Conservation (phyloP, 2,888 invertebrate genomes). For the Xanthorhoe spadicearia region DNA sequence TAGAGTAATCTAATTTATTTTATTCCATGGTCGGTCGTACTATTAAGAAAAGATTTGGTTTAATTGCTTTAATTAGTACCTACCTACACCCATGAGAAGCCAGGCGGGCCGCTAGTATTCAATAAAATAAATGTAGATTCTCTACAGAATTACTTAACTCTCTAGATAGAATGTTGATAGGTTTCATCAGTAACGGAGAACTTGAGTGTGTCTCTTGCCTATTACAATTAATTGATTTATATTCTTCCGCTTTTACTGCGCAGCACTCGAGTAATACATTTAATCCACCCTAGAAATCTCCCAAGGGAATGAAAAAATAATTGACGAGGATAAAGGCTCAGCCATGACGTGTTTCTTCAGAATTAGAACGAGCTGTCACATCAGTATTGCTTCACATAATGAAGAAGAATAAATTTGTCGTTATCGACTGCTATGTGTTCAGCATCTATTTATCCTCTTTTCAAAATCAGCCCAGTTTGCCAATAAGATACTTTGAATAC, state of each 20-base stretch:
- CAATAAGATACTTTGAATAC: slow-evolving; percentile 48
- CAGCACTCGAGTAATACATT: slow-evolving; percentile 18
- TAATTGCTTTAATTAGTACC: too few species aligned
- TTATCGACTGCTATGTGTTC: not conserved
- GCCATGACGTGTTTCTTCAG: slow-evolving; percentile 11
- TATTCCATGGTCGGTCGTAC: too few species aligned
- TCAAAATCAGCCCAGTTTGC: slow-evolving; percentile 31
- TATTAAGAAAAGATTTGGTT: too few species aligned
- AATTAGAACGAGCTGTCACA: slow-evolving; percentile 5
- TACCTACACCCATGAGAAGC: too few species aligned
- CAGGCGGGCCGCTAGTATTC: not conserved
- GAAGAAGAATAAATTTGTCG: not conserved
- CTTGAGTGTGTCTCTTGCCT: slow-evolving; percentile 17
- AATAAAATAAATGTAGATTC: not conserved
- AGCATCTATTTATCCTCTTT: slow-evolving; percentile 5
- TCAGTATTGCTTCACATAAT: slow-evolving; percentile 17
- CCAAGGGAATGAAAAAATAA: not conserved
- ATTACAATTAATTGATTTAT: slow-evolving; percentile 13
- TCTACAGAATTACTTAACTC: not conserved
- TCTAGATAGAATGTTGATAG: slow-evolving; percentile 7
- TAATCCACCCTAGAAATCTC: slow-evolving; percentile 8
- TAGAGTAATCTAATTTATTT: too few species aligned
- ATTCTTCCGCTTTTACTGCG: slow-evolving; percentile 18
- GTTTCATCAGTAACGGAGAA: slow-evolving; percentile 17
- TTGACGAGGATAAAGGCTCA: slow-evolving; percentile 8